phyloP scores from a whole-genome alignment of 2,797 vertebrate genomes.

The Pangasius larnaudii region DNA sequence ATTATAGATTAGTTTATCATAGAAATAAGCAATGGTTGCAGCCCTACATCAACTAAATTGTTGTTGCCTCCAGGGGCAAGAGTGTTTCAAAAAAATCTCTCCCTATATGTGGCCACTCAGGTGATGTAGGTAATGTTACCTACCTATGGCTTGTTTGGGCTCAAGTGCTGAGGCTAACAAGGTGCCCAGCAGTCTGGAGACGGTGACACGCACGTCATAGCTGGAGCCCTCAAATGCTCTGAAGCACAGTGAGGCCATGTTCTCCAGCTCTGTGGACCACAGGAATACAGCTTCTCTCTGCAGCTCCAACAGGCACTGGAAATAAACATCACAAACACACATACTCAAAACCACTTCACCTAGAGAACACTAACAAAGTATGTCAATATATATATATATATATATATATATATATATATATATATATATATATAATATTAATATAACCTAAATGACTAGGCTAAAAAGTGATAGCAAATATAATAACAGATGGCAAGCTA shows the following conservation, averaged over 20 bases:
- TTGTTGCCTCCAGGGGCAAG: not conserved
- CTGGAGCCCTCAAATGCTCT: constrained; percentile 91
- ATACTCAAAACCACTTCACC: not conserved
- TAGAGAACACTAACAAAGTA: not conserved
- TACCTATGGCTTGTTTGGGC: constrained; percentile 69
- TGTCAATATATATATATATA: too few species aligned
- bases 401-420: too few species aligned
- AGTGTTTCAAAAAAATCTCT: not conserved
- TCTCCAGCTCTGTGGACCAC: constrained; percentile 90
- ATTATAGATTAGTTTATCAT: not conserved
- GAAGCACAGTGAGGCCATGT: constrained; percentile 88
- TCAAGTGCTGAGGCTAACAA: constrained; percentile 83
- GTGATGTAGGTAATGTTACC: not conserved
- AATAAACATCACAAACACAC: constrained; percentile 11
- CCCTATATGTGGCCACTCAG: not conserved
- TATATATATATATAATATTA: too few species aligned
- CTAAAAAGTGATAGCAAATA: not conserved
- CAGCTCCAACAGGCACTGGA: constrained; percentile 90
- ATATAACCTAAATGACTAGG: not conserved
- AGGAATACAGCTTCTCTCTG: constrained; percentile 90
- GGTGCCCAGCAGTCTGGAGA: constrained; percentile 86
- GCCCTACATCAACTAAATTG: not conserved
- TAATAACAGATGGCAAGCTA: not conserved
- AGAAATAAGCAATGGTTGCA: not conserved
- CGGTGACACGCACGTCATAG: constrained; percentile 82